Conservation (phyloP, 2,113 vertebrate genomes). For the Cacatua alba region DNA sequence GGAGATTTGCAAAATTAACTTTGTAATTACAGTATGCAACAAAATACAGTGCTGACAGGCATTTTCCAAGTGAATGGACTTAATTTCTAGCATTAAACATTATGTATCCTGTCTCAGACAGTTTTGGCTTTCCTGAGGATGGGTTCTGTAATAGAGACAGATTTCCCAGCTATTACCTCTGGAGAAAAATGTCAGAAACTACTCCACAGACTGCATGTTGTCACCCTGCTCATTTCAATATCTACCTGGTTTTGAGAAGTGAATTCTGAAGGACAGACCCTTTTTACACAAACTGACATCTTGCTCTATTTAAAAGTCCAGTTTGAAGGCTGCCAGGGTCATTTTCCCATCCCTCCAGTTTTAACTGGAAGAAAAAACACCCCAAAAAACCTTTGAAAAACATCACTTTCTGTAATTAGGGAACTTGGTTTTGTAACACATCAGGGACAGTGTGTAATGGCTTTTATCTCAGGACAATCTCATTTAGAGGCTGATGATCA, state of each 20-base stretch:
- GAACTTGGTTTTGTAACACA: background rate
- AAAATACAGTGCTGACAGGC: conserved; percentile 55
- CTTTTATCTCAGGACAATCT: background rate
- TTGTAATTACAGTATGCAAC: conserved; percentile 65
- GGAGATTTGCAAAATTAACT: conserved; percentile 75
- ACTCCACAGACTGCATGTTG: background rate
- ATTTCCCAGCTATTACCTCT: background rate
- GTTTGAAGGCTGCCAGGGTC: background rate
- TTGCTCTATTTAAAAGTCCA: background rate
- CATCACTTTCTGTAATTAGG: background rate
- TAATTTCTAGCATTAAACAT: conserved; percentile 30
- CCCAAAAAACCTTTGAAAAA: background rate
- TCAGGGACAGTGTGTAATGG: fast-evolving
- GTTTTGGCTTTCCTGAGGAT: conserved; percentile 6
- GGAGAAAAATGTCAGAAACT: background rate
- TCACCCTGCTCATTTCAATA: background rate
- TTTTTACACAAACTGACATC: background rate
- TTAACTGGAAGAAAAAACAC: background rate
- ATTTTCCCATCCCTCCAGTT: background rate
- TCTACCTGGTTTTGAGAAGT: background rate
- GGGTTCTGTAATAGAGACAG: background rate
- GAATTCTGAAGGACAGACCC: conserved; percentile 7
- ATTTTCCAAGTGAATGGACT: conserved; percentile 56
- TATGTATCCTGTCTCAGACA: background rate
- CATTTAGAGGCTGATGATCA: background rate